A percentile compares a stretch with the other conserved stretches of the same genome.
These are phyloP conservation scores for Mustela lutreola DNA, from an alignment of 2,113 vertebrate species.

Conservation along the genomic window DNA sequence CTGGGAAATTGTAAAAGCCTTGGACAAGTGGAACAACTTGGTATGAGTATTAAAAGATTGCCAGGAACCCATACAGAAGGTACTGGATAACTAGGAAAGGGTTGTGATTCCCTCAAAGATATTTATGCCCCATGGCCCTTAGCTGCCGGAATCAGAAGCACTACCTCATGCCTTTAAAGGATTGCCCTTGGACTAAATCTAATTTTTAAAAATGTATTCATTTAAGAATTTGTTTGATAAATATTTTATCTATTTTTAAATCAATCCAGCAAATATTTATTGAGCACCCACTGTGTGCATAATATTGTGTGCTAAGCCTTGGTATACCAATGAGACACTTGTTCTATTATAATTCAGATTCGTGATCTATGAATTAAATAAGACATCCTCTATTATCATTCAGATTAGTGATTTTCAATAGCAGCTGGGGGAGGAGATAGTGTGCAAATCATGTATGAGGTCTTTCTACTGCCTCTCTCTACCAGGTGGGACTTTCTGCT, in stretches of 20 bases:
- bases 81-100: not conserved
- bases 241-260: not conserved
- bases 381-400: not conserved
- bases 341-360: not conserved
- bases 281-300: not conserved
- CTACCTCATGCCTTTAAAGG: not conserved
- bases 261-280: not conserved
- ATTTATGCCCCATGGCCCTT: fast-evolving
- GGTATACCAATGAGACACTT: not conserved
- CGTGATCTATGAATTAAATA: not conserved
- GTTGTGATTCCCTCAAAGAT: no score
- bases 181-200: not conserved
- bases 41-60: not conserved
- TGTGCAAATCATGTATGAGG: not conserved
- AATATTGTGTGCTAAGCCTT: not conserved
- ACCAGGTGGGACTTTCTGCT: not conserved
- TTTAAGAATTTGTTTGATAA: not conserved
- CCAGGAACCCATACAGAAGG: not conserved
- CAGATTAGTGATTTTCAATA: not conserved
- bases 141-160: not conserved
- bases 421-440: not conserved
- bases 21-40: not conserved
- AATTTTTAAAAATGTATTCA: not conserved
- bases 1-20: not conserved
- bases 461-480: not conserved